phyloP scores from a whole-genome alignment of 2,797 vertebrate species.

The Periophthalmus magnuspinnatus region DNA sequence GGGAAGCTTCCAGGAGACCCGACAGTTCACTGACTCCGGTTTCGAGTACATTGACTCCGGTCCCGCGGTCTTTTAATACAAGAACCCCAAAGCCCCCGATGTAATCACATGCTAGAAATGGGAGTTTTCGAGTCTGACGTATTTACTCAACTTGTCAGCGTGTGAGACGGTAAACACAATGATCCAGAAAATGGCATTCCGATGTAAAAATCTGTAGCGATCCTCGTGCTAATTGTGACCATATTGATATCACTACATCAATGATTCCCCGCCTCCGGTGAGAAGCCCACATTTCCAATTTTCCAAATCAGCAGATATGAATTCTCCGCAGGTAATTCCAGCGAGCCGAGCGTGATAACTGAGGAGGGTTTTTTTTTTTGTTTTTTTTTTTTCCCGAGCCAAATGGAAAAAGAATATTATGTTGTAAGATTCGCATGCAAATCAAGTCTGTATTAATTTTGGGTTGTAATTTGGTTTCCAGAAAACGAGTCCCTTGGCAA shows the following conservation, averaged over 20 bases:
- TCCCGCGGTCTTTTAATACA: constrained; percentile 42
- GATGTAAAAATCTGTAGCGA: constrained; percentile 31
- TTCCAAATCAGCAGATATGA: constrained; percentile 26
- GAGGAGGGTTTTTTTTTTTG: too few relatives aligned
- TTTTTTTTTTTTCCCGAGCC: constrained; percentile 7
- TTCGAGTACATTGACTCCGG: constrained; percentile 46
- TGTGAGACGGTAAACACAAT: constrained; percentile 29
- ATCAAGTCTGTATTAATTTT: constrained; percentile 63
- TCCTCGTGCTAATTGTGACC: constrained; percentile 32
- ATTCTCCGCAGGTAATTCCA: constrained; percentile 27
- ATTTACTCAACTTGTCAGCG: constrained; percentile 41
- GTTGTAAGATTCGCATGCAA: constrained; percentile 52
- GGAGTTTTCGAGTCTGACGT: constrained; percentile 33
- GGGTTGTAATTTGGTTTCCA: constrained; percentile 50
- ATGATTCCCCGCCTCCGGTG: constrained; percentile 24
- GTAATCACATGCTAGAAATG: constrained; percentile 48
- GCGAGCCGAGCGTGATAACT: constrained; percentile 12
- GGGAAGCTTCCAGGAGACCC: constrained; percentile 42
- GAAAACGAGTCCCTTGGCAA: constrained; percentile 57
- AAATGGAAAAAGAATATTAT: constrained; percentile 45
- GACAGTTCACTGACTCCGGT: constrained; percentile 53
- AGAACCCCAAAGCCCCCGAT: constrained; percentile 57
- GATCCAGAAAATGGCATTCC: constrained; percentile 34
- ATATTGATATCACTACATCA: constrained; percentile 24
- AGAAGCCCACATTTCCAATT: constrained; percentile 31